Evolutionary conservation across 2,888 invertebrate species (phyloP).

Genomic region (Brachyptera risi): DNA sequence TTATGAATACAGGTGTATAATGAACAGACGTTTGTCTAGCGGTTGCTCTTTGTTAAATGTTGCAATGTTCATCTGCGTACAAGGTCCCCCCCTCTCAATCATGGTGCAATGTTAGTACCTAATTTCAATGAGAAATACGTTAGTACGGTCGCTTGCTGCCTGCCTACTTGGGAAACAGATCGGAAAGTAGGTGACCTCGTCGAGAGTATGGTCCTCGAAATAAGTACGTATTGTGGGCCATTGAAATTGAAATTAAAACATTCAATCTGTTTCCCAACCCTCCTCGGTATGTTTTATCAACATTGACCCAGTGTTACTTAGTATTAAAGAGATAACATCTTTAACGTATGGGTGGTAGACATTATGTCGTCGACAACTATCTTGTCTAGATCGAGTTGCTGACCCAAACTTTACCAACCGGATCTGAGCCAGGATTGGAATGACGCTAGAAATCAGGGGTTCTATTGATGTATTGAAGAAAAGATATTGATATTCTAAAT

Average conservation of each 20-base stretch:
- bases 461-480: too few relatives aligned
- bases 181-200: slow-evolving; percentile 24
- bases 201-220: slow-evolving; percentile 18
- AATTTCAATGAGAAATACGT: slow-evolving; percentile 7
- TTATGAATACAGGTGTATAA: too few relatives aligned
- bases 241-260: neutral
- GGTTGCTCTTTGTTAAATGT: neutral
- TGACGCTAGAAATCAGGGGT: too few relatives aligned
- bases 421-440: too few relatives aligned
- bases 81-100: neutral
- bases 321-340: too few relatives aligned
- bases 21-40: too few relatives aligned
- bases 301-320: slow-evolving; percentile 1
- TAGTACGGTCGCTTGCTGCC: neutral
- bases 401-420: too few relatives aligned
- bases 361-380: too few relatives aligned
- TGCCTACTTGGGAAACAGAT: slow-evolving; percentile 14
- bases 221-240: neutral
- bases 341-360: too few relatives aligned
- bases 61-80: slow-evolving; percentile 6
- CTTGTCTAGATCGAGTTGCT: too few relatives aligned
- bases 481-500: too few relatives aligned
- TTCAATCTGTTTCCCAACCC: slow-evolving; percentile 10
- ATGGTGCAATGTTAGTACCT: slow-evolving; percentile 11
- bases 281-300: too few relatives aligned